Evolutionary conservation across 2,888 invertebrate genomes (phyloP).

Genomic region (Orthosia gracilis): DNA sequence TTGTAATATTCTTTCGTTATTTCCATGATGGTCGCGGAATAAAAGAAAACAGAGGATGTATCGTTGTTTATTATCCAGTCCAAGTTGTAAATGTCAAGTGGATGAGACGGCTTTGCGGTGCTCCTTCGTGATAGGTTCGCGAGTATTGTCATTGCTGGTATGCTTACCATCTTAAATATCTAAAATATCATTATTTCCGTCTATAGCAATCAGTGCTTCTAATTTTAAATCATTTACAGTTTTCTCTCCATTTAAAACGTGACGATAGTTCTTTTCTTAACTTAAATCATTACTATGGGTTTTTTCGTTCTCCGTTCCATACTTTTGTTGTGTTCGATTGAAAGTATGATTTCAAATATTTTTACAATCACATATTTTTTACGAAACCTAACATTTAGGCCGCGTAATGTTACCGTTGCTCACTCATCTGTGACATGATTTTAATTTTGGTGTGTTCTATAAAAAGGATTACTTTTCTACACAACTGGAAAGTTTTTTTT

Average conservation of each 20-base stretch:
- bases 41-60: constrained; percentile 39
- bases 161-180: constrained; percentile 9
- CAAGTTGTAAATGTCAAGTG: constrained; percentile 44
- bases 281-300: constrained; percentile 30
- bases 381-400: constrained; percentile 19
- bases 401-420: constrained; percentile 48
- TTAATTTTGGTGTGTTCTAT: constrained; percentile 32
- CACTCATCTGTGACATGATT: constrained; percentile 56
- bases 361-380: constrained; percentile 48
- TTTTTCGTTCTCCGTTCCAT: constrained; percentile 38
- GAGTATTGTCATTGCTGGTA: constrained; percentile 8
- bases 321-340: constrained; percentile 51
- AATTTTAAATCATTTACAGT: constrained; percentile 34
- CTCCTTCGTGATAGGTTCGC: not conserved
- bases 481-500: constrained; percentile 22
- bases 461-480: constrained; percentile 4
- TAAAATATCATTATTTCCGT: constrained; percentile 6
- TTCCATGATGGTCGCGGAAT: constrained; percentile 27
- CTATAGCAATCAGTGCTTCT: constrained; percentile 6
- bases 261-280: constrained; percentile 42
- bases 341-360: constrained; percentile 54
- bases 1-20: constrained; percentile 52
- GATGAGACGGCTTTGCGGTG: not conserved
- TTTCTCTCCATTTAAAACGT: constrained; percentile 55
- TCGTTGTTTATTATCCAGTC: constrained; percentile 37